Conservation (phyloP, 1,140 invertebrate species). For the Atopsyche davidsoni region DNA sequence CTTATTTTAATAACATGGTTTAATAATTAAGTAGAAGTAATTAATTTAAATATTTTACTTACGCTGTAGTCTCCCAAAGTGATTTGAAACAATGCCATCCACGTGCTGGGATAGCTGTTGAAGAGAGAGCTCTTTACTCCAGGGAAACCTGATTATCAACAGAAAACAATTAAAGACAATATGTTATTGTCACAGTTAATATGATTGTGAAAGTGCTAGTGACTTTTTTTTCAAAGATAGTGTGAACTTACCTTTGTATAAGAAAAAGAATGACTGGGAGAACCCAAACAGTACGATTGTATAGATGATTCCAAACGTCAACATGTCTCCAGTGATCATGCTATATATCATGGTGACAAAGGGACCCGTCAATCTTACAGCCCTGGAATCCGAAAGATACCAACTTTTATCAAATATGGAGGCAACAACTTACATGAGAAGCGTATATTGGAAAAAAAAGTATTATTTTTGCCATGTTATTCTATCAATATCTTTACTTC, state of each 20-base stretch:
- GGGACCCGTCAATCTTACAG: conserved; percentile 86
- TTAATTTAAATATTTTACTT: conserved; percentile 38
- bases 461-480: too few species aligned
- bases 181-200: not conserved
- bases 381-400: conserved; percentile 55
- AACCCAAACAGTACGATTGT: conserved; percentile 89
- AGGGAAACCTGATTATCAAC: conserved; percentile 60
- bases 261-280: conserved; percentile 93
- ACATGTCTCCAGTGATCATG: conserved; percentile 97
- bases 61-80: conserved; percentile 97
- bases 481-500: too few species aligned
- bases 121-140: conserved; percentile 72
- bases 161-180: conserved; percentile 4
- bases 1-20: conserved; percentile 5
- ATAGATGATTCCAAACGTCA: conserved; percentile 96
- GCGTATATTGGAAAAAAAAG: too few species aligned
- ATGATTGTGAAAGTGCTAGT: not conserved
- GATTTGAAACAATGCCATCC: conserved; percentile 97
- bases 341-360: conserved; percentile 98
- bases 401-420: not conserved
- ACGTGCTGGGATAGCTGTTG: conserved; percentile 81
- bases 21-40: not conserved
- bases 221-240: conserved; percentile 1
- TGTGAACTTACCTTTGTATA: conserved; percentile 69
- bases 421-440: not conserved